Percentiles rank a stretch among this genome's conserved stretches.
Conservation (phyloP, 1,140 invertebrate genomes). For the Teleopsis dalmanni region DNA sequence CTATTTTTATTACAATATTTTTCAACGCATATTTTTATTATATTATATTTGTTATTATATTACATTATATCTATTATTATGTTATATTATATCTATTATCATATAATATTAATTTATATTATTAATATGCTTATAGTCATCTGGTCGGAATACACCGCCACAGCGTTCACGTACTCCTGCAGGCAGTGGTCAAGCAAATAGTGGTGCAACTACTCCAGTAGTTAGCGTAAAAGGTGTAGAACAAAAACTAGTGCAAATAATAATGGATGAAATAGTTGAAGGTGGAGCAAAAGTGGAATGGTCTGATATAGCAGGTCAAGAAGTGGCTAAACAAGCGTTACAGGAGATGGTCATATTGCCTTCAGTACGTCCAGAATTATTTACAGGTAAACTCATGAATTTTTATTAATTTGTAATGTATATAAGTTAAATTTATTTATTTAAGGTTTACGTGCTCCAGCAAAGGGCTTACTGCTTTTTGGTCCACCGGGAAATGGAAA, state of each 20-base stretch:
- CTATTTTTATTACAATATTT: background rate
- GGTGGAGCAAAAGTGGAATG: constrained; percentile 77
- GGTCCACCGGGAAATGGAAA: constrained; percentile 83
- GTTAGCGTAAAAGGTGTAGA: constrained; percentile 67
- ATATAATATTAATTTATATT: background rate
- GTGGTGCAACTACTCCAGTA: constrained; percentile 45
- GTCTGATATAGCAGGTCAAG: constrained; percentile 89
- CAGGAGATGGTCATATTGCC: constrained; percentile 97
- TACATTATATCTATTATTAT: constrained; percentile 1
- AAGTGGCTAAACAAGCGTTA: constrained; percentile 88
- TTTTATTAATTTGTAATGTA: background rate
- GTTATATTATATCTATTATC: background rate
- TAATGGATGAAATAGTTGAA: constrained; percentile 66
- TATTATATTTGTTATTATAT: background rate
- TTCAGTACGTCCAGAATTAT: constrained; percentile 88
- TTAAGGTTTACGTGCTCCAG: constrained; percentile 57
- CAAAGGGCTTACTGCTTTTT: constrained; percentile 88
- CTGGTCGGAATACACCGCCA: constrained; percentile 45
- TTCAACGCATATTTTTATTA: too few relatives aligned
- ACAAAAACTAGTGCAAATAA: constrained; percentile 78
- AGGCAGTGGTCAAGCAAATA: constrained; percentile 36
- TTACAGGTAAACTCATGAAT: constrained; percentile 60
- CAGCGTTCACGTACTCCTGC: constrained; percentile 41
- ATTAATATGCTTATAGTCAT: constrained; percentile 38
- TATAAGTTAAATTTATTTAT: background rate